Percentiles rank a stretch among this genome's conserved stretches.
Evolutionary conservation across 2,888 invertebrate species (phyloP).

Genomic region (Drosophila cognata): DNA sequence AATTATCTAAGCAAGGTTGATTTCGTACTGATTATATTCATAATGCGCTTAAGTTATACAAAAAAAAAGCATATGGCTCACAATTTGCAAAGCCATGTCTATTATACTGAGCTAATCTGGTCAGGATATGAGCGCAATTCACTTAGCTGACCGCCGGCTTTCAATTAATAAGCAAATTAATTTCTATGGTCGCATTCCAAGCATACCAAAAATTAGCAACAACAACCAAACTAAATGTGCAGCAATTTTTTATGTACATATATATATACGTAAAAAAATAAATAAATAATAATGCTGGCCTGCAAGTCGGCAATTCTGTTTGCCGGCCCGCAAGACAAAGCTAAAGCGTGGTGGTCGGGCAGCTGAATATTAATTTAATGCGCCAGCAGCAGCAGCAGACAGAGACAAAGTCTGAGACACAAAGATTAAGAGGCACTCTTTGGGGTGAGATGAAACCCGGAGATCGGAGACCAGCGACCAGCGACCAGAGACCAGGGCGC

Average conservation of each 20-base stretch:
- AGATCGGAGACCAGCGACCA: not conserved
- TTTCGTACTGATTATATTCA: not conserved
- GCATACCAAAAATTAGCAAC: constrained; percentile 49
- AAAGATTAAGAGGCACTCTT: constrained; percentile 35
- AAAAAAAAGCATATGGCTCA: not conserved
- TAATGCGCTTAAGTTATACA: not conserved
- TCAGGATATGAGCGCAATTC: constrained; percentile 9
- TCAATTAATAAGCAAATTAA: constrained; percentile 47
- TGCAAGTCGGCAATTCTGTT: constrained; percentile 36
- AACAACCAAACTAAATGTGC: constrained; percentile 51
- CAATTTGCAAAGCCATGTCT: not conserved
- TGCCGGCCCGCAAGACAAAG: constrained; percentile 45
- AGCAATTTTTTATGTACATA: constrained; percentile 49
- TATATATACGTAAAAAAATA: not conserved
- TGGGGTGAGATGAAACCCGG: constrained; percentile 9
- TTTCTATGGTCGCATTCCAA: constrained; percentile 59
- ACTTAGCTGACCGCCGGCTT: constrained; percentile 6
- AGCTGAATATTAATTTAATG: constrained; percentile 71
- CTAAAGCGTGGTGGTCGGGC: constrained; percentile 46
- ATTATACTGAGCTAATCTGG: not conserved
- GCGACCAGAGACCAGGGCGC: not conserved
- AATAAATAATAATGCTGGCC: constrained; percentile 20
- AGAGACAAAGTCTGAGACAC: constrained; percentile 13
- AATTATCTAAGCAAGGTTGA: not conserved
- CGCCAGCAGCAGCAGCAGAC: constrained; percentile 25